Conservation (phyloP, 2,113 vertebrate species). For the Cricetomys ansorgei region DNA sequence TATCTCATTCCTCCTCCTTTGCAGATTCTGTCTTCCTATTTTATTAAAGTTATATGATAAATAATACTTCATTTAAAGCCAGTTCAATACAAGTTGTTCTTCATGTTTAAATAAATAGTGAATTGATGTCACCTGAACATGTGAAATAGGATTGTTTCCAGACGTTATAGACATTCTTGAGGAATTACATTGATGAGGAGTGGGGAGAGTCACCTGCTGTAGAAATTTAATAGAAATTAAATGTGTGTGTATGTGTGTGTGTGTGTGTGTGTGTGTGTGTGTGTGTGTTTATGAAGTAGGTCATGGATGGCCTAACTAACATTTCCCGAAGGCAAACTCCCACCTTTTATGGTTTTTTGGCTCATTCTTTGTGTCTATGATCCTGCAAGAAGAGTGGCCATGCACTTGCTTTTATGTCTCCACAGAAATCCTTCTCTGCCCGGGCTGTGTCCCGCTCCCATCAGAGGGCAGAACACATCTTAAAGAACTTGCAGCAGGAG, state of each 20-base stretch:
- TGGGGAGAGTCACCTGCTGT: neutral
- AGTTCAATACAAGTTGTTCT: neutral
- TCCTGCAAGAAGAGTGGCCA: neutral
- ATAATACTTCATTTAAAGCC: neutral
- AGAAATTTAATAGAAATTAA: constrained; percentile 42
- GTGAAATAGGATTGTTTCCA: neutral
- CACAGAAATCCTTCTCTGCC: constrained; percentile 98
- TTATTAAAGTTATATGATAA: constrained; percentile 22
- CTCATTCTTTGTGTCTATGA: neutral
- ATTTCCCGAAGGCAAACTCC: neutral
- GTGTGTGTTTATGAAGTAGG: neutral
- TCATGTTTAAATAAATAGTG: constrained; percentile 39
- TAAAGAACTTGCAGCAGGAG: constrained; percentile 99
- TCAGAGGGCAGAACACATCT: constrained; percentile 97
- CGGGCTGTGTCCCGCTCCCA: constrained; percentile 98
- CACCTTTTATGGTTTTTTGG: neutral
- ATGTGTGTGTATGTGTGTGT: neutral
- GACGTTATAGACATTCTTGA: constrained; percentile 17
- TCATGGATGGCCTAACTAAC: neutral
- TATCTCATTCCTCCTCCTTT: neutral
- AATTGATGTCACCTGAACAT: neutral
- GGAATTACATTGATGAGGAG: neutral
- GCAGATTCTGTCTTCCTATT: neutral
- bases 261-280: neutral
- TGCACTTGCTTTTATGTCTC: constrained; percentile 34